A percentile compares a stretch with the other conserved stretches of the same genome.
phyloP scores from a whole-genome alignment of 2,113 vertebrate genomes.

The Cinclus mexicanus region DNA sequence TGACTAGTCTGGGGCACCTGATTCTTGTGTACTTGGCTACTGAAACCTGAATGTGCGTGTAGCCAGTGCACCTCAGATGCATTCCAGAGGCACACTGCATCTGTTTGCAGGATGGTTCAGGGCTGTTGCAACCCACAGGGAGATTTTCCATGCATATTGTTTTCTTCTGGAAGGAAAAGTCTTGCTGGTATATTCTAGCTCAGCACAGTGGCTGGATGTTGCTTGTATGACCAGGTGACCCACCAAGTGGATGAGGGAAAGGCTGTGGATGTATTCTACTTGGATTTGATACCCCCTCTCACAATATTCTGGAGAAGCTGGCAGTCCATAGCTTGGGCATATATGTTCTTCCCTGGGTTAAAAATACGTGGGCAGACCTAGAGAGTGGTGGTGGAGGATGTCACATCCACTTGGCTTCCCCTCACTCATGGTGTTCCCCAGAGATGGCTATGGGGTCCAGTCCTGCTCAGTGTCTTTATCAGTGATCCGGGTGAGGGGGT shows the following conservation, averaged over 20 bases:
- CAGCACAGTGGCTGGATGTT: background rate
- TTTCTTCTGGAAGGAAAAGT: background rate
- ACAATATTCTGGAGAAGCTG: background rate
- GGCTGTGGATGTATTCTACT: background rate
- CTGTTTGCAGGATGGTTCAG: background rate
- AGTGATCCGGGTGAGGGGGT: background rate
- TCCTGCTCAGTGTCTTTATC: background rate
- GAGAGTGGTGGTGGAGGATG: background rate
- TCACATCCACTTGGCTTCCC: background rate
- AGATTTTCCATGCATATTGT: background rate
- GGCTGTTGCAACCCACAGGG: background rate
- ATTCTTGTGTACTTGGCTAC: background rate
- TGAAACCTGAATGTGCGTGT: background rate
- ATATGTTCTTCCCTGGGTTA: background rate
- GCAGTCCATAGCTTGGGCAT: background rate
- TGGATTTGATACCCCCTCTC: background rate
- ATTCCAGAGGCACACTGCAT: background rate
- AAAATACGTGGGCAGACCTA: background rate
- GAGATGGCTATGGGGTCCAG: background rate
- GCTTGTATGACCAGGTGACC: background rate
- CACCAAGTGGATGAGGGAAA: background rate
- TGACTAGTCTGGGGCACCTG: background rate
- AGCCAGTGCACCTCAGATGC: accelerated
- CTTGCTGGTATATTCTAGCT: background rate
- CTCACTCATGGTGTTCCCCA: background rate